Evolutionary conservation across 2,888 invertebrate genomes (phyloP), one percentile per base, ranked within the genome.

Genomic region (Habroteleia sp.): DNA sequence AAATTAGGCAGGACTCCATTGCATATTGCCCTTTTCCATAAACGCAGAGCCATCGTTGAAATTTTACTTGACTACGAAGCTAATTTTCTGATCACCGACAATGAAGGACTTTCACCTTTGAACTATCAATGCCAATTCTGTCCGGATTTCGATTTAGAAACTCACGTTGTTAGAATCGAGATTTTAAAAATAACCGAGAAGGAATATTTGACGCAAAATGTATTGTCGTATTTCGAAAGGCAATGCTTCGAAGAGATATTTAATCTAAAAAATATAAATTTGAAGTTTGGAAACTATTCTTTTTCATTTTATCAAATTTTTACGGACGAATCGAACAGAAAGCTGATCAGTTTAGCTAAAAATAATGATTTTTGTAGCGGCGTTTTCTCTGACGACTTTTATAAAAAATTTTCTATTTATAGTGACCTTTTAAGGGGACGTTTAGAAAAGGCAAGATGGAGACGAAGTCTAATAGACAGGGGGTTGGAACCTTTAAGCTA

Each of bases 61-160:
- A 44, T 52, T 20, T 37, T 76, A 2, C 54, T 73, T 1, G 68
- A 72, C 11, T 68, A 76, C 35, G 76, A 73, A 41, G 62, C 76
- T 0, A 63, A 63, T 42, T 68, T 73, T 39, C n/a, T 76, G 2
- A 54, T 71, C 16, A 35, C 71, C 6, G 71, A 75, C 7, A 31
- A 42, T 3, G 35, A 48, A n/a, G 71, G 71, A 10, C 33, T 75
- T 2, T 71, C 75, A 6, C 66, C 75, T 0, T 14, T 71, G 11
- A 75, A 75, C 25, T 75, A 66, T 17, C 75, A 71, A 5, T 58
- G 71, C 27, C 46, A 35, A 7, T 66, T 41, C 35, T 66, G 56
- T 29, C 71, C 75, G 3, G 71, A 75, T 5, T 66, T 71, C 10
- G 71, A 75, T 13, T 8, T 75, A 6, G 71, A 75, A 44, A 11